Base-by-base conservation (phyloP, 1,140 invertebrate genomes). In the Olivierus martensii region DNA sequence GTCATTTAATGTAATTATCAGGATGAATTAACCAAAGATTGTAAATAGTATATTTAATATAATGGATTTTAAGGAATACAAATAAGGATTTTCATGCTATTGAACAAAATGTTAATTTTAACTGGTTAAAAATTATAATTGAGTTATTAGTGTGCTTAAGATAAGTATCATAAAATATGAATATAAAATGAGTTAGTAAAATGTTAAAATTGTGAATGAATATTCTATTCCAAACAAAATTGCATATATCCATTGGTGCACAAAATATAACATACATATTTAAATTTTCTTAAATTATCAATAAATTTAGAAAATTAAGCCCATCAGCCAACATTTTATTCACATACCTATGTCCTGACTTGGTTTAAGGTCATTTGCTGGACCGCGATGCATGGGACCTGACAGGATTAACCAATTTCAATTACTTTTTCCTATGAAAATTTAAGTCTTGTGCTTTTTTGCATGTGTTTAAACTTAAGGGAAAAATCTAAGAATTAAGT, bases 321-420 rank as follows among this genome's bases (percentile, higher is more conserved):
- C 35, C 47, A 39, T n/a, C n/a, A 15, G 46, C 50, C 18, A 49
- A 56, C 19, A 36, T 14, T 46, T 17, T 49, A 46, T 17, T 38
- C 38, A 56, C 55, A 38, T 52, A 56, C 55, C 55, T 56, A 56
- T 46, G 34, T 56, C 55, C 47, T 46, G 55, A 37, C 49, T 48
- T 46, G 51, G 48, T 56, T 56, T 56, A 56, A 56, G 47, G 42
- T 56, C 55, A 52, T 49, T 52, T 5, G 50, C 46, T 21, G 50
- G 46, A 38, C 44, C 37, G 41, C 55, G 51, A 39, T 56, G 55
- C 39, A 46, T 21, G 49, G 42, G 50, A 52, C 55, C 55, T 56
- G 52, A 17, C 49, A 46, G 51, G 49, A 56, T 56, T 56, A 56
- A 56, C 51, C 28, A 56, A 51, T 42, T 21, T 51, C 37, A 51